These are phyloP conservation scores for Malachius bipustulatus DNA, from an alignment of 2,888 invertebrate genomes.

Conservation along the genomic window DNA sequence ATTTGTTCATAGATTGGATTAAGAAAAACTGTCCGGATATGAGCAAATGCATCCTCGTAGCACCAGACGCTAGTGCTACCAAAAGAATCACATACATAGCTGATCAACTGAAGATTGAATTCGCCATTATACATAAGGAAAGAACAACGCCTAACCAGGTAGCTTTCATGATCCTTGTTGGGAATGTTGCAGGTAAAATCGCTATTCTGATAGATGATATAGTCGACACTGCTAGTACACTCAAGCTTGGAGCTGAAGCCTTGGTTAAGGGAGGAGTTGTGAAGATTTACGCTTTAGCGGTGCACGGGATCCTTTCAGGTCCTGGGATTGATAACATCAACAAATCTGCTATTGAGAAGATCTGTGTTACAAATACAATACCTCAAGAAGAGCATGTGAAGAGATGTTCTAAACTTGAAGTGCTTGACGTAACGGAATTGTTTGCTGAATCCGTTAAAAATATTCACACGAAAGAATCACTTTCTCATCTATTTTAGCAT, in stretches of 20 bases:
- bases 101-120: conserved; percentile 70
- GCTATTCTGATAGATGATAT: conserved; percentile 90
- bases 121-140: conserved; percentile 89
- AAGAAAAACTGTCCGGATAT: conserved; percentile 83
- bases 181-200: conserved; percentile 78
- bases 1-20: conserved; percentile 87
- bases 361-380: conserved; percentile 88
- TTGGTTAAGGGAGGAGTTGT: conserved; percentile 74
- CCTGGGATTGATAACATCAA: conserved; percentile 85
- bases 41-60: conserved; percentile 85
- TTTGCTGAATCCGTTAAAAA: conserved; percentile 94
- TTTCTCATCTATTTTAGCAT: conserved; percentile 93
- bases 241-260: conserved; percentile 84
- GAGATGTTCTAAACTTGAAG: conserved; percentile 60
- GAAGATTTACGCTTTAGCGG: conserved; percentile 81
- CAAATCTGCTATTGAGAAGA: conserved; percentile 79
- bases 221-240: conserved; percentile 86
- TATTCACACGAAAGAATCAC: conserved; percentile 95
- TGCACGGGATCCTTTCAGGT: conserved; percentile 88
- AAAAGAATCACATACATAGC: conserved; percentile 58
- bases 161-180: conserved; percentile 86
- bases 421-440: conserved; percentile 98
- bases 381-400: conserved; percentile 90
- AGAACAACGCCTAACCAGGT: conserved; percentile 89
- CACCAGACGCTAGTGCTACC: conserved; percentile 88